Percentiles rank a stretch among this genome's conserved stretches.
Conservation (phyloP, 1,140 invertebrate genomes). For the Tetragnatha versicolor region DNA sequence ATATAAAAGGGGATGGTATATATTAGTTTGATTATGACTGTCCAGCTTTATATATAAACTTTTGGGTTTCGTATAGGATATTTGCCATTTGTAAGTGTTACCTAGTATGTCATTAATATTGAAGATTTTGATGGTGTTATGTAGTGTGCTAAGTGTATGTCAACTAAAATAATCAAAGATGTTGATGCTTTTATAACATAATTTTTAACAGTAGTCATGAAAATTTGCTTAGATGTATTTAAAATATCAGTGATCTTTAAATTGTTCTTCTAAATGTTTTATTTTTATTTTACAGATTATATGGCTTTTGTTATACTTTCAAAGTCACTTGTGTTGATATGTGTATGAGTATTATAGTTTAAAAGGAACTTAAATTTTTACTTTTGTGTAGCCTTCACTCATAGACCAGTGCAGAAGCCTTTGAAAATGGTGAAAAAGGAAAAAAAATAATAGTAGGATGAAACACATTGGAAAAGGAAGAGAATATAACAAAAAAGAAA, state of each 20-base stretch:
- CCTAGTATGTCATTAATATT: slow-evolving; percentile 12
- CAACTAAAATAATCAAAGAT: neutral
- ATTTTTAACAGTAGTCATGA: neutral
- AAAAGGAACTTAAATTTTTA: too few relatives aligned
- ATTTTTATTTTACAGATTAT: slow-evolving; percentile 20
- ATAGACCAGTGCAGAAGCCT: too few relatives aligned
- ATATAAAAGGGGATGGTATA: slow-evolving; percentile 20
- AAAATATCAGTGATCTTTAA: slow-evolving; percentile 7
- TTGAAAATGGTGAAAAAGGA: too few relatives aligned
- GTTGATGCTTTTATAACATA: neutral
- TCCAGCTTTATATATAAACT: slow-evolving; percentile 38
- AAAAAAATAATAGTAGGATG: too few relatives aligned
- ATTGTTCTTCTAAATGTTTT: neutral
- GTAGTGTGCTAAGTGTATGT: slow-evolving; percentile 17
- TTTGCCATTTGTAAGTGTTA: slow-evolving; percentile 29
- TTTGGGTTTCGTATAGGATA: neutral
- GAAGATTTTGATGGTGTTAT: slow-evolving; percentile 35
- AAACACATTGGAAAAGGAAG: too few relatives aligned
- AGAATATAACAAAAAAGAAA: too few relatives aligned
- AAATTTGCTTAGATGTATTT: too few relatives aligned
- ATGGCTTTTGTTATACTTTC: slow-evolving; percentile 2
- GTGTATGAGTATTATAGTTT: neutral
- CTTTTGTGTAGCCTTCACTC: too few relatives aligned
- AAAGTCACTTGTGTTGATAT: neutral
- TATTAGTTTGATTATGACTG: slow-evolving; percentile 19